Conservation (phyloP, 2,113 vertebrate species). For the Terrapene triunguis region DNA sequence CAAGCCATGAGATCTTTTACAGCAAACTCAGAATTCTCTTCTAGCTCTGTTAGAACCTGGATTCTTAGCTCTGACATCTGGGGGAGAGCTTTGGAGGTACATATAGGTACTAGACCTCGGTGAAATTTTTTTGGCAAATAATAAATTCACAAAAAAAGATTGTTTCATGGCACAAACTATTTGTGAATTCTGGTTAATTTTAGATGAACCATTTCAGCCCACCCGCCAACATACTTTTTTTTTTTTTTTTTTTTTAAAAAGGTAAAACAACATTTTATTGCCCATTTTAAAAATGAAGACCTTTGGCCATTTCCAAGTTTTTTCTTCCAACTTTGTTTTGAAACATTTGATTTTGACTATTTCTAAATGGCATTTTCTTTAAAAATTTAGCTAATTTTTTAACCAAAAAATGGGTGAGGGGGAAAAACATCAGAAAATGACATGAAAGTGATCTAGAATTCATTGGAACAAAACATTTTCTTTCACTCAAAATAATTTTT, state of each 20-base stretch:
- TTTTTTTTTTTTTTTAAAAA: neutral
- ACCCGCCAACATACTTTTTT: neutral
- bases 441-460: neutral
- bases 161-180: neutral
- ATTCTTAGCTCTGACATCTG: neutral
- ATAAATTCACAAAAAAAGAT: neutral
- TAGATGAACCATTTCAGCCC: neutral
- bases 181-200: neutral
- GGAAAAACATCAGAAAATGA: neutral
- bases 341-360: neutral
- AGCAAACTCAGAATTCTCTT: neutral
- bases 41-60: neutral
- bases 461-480: neutral
- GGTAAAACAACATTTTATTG: neutral
- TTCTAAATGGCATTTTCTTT: neutral
- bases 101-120: neutral
- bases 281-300: neutral
- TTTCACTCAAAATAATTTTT: neutral
- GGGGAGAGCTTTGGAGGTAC: neutral
- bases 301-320: neutral
- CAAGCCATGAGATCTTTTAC: neutral
- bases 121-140: neutral
- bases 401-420: neutral
- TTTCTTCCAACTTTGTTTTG: neutral
- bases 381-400: neutral